These are phyloP conservation scores for Crossoptilon crossoptilon DNA, from an alignment of 2,797 vertebrate genomes.

Conservation along the genomic window DNA sequence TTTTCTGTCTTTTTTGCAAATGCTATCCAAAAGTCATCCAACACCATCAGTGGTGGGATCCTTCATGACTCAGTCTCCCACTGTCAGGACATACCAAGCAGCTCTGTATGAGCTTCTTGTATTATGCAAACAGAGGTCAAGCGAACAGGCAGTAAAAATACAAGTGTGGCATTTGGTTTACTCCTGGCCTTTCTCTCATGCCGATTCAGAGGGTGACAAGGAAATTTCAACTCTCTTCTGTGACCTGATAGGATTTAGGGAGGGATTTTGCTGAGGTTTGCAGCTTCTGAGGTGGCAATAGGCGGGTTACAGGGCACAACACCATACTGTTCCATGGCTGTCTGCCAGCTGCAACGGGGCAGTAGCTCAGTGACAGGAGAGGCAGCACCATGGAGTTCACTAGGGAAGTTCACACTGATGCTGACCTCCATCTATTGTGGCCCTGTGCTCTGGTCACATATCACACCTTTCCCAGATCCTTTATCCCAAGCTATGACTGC, in stretches of 20 bases:
- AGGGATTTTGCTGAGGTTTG: fast-evolving
- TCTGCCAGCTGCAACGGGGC: too few relatives aligned
- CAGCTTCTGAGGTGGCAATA: not conserved
- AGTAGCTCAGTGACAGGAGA: not conserved
- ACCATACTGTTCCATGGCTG: fast-evolving
- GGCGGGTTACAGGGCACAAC: fast-evolving
- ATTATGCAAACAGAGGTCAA: not conserved
- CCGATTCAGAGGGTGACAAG: not conserved
- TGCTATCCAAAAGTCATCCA: not conserved
- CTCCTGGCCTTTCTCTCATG: not conserved
- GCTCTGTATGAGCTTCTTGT: not conserved
- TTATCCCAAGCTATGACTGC: not conserved
- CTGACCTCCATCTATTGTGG: fast-evolving
- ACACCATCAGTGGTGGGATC: fast-evolving
- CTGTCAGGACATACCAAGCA: not conserved
- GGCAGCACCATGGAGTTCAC: not conserved
- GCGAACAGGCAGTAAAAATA: not conserved
- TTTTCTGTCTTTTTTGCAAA: conserved; percentile 19
- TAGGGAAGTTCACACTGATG: fast-evolving
- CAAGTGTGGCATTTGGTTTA: not conserved
- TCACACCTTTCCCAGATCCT: fast-evolving
- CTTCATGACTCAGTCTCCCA: not conserved
- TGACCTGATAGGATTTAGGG: not conserved
- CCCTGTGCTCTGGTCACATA: not conserved
- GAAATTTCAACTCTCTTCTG: not conserved